A percentile compares a stretch with the other conserved stretches of the same genome.
Conservation (phyloP, 1,140 invertebrate genomes). For the Procambarus virginalis region DNA sequence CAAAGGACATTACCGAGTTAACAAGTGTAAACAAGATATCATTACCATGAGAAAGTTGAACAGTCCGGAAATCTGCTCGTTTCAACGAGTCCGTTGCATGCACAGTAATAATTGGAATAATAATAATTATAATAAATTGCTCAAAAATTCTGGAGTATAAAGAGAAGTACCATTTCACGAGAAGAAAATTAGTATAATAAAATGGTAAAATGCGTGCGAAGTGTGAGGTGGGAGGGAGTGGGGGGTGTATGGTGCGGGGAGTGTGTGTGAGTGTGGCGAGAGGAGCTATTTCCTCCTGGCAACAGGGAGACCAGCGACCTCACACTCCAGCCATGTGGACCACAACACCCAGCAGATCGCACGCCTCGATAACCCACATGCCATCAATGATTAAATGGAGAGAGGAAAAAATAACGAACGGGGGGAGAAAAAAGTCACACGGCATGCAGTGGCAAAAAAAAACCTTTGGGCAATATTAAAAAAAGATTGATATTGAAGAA, state of each 20-base stretch:
- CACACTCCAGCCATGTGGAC: background rate
- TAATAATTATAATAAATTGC: background rate
- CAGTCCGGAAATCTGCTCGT: background rate
- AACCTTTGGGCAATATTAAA: background rate
- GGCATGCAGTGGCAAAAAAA: constrained; percentile 11
- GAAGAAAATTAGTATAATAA: background rate
- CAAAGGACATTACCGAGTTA: background rate
- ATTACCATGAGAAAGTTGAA: background rate
- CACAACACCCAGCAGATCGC: background rate
- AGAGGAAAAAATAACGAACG: background rate
- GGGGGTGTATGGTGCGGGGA: background rate
- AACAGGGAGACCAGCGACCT: background rate
- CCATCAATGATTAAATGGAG: background rate
- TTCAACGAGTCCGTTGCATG: background rate
- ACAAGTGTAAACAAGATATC: background rate
- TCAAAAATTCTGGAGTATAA: background rate
- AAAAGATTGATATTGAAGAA: constrained; percentile 14
- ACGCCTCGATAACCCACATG: background rate
- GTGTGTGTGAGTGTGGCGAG: background rate
- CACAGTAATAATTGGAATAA: background rate
- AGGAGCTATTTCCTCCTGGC: background rate
- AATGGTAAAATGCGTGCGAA: constrained; percentile 7
- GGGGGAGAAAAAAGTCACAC: constrained; percentile 4
- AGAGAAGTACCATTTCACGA: constrained; percentile 2
- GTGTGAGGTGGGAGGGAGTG: background rate